A percentile compares a stretch with the other conserved stretches of the same genome.
These are phyloP conservation scores for Empis livida DNA, from an alignment of 2,888 invertebrate species.

Conservation along the genomic window DNA sequence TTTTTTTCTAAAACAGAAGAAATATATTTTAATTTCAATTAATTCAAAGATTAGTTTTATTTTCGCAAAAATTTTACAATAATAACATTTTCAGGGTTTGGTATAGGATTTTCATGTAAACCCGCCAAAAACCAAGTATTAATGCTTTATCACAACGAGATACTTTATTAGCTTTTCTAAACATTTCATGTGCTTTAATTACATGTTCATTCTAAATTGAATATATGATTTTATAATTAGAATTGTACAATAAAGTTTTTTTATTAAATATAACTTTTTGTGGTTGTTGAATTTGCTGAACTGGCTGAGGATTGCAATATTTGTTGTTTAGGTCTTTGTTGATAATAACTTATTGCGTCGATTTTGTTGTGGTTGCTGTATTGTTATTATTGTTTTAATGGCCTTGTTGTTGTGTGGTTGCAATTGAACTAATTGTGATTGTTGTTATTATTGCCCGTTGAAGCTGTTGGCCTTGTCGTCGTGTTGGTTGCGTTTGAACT, in stretches of 20 bases:
- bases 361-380: slow-evolving; percentile 18
- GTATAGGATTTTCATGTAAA: slow-evolving; percentile 93
- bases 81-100: slow-evolving; percentile 91
- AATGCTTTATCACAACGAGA: slow-evolving; percentile 94
- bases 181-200: slow-evolving; percentile 95
- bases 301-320: slow-evolving; percentile 27
- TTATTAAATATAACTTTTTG: slow-evolving; percentile 17
- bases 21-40: not conserved
- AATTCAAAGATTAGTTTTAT: slow-evolving; percentile 23
- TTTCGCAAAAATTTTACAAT: slow-evolving; percentile 92
- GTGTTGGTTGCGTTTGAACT: too few species aligned
- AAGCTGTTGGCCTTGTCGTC: too few species aligned
- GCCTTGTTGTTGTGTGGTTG: slow-evolving; percentile 25
- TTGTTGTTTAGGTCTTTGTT: slow-evolving; percentile 30
- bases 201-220: slow-evolving; percentile 84
- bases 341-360: slow-evolving; percentile 21
- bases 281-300: slow-evolving; percentile 32
- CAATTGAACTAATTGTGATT: slow-evolving; percentile 35
- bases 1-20: slow-evolving; percentile 51
- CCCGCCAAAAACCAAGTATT: slow-evolving; percentile 96
- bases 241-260: not conserved
- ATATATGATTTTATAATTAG: not conserved
- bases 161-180: slow-evolving; percentile 88
- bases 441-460: too few species aligned
- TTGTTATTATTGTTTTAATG: slow-evolving; percentile 27